Base-by-base conservation (phyloP, 2,797 vertebrate species). In the Anabacerthia variegaticeps region DNA sequence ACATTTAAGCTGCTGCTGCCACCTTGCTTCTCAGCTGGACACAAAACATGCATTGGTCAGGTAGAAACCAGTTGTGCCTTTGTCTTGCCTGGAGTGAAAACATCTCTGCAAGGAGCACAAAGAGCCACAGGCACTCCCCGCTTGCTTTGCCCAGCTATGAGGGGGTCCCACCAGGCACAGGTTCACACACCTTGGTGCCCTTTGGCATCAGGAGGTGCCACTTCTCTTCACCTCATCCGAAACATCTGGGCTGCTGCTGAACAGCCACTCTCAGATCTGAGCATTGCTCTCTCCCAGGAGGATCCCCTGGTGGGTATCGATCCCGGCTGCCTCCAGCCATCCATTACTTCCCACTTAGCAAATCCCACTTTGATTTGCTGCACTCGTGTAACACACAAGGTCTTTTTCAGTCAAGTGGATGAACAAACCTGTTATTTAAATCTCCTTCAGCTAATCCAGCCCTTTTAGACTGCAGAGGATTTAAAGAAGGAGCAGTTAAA, bases 11-110 rank as follows among this genome's bases (percentile, higher is more conserved):
- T 92, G 80, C 86, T 96, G 84, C 94, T 95, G 93, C 96, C 94
- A 92, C 94, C 93, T 96, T 93, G 91, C 95, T 97, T 95, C 81
- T 80, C 77, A n/a, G 68, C 90, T 61, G 56, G 81, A 95, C 77
- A 71, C 67, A 51, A 17, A 75, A 73, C 54, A 43, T 1, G 9
- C 11, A 9, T 3, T 61, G 84, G 88, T 21, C 93, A 90, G 41
- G 32, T 1, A 74, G 59, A 39, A 24, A 62, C 21, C 30, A 19
- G 3, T 26, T 8, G 16, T 56, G 51, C 30, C 30, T 82, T n/a
- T 55, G 51, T 30, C 18, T 72, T 28, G n/a, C 41, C 21, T n/a
- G n/a, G 24, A 9, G 30, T 4, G 5, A 39, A 74, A 61, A 32
- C 23, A 28, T 15, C 49, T 26, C 16, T 2, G 12, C 37, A 23